phyloP scores from a whole-genome alignment of 2,797 vertebrate genomes.

The Champsocephalus esox region DNA sequence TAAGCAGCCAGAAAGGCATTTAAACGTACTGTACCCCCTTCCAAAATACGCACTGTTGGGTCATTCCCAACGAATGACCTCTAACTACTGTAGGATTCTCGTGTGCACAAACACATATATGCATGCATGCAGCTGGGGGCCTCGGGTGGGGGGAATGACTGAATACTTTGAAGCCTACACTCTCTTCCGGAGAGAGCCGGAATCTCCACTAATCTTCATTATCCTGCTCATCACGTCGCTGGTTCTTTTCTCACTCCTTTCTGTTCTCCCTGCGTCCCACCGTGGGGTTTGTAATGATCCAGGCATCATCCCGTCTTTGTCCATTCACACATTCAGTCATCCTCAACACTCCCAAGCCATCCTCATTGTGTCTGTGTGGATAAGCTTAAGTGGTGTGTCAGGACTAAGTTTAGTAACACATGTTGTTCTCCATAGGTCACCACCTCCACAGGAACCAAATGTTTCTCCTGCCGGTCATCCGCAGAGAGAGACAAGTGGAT shows the following conservation, averaged over 20 bases:
- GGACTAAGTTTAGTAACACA: conserved; percentile 37
- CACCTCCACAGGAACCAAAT: conserved; percentile 97
- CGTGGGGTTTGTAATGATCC: conserved; percentile 45
- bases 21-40: too few relatives aligned
- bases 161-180: conserved; percentile 12
- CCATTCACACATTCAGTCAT: conserved; percentile 46
- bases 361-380: conserved; percentile 17
- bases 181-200: conserved; percentile 16
- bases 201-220: conserved; percentile 44
- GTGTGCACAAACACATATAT: background rate
- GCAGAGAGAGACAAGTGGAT: conserved; percentile 99
- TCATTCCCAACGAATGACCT: conserved; percentile 20
- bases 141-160: conserved; percentile 4
- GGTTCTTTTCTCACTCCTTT: conserved; percentile 8
- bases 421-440: conserved; percentile 87
- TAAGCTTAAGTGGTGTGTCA: conserved; percentile 27
- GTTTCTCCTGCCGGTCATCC: conserved; percentile 97
- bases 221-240: conserved; percentile 27
- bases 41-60: too few relatives aligned
- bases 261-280: conserved; percentile 6
- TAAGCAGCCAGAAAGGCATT: too few relatives aligned
- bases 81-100: conserved; percentile 21
- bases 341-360: conserved; percentile 41
- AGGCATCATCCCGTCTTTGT: conserved; percentile 24
- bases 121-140: conserved; percentile 6